These are phyloP conservation scores for Ptiloglossa arizonensis DNA, from an alignment of 1,140 invertebrate species.

Conservation along the genomic window DNA sequence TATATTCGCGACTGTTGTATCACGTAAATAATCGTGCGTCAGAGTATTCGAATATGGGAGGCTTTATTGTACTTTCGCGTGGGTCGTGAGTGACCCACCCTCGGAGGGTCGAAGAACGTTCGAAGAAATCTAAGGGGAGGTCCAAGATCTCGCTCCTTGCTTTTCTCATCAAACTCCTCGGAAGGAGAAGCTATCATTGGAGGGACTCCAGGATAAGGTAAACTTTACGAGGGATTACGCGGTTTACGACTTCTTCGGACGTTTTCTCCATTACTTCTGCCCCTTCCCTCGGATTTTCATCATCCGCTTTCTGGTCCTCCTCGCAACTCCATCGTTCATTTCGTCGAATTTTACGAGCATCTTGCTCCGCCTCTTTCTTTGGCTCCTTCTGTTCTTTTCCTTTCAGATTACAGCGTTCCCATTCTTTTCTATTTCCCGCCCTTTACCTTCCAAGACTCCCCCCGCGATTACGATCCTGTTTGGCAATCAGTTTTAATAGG, in stretches of 20 bases:
- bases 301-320: conserved; percentile 33
- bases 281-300: conserved; percentile 28
- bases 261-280: conserved; percentile 21
- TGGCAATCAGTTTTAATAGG: too few relatives aligned
- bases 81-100: too few relatives aligned
- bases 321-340: conserved; percentile 48
- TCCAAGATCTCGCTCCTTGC: background rate
- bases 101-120: too few relatives aligned
- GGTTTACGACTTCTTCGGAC: conserved; percentile 72
- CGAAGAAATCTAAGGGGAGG: too few relatives aligned
- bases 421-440: conserved; percentile 10
- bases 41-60: too few relatives aligned
- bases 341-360: conserved; percentile 57
- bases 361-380: conserved; percentile 15
- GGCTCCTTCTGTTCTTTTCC: background rate
- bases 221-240: conserved; percentile 77
- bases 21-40: too few relatives aligned
- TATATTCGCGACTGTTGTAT: too few relatives aligned
- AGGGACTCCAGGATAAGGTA: conserved; percentile 61
- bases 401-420: conserved; percentile 1
- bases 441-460: too few relatives aligned
- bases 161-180: conserved; percentile 57
- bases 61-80: too few relatives aligned
- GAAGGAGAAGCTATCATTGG: conserved; percentile 56
- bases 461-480: too few relatives aligned